phyloP scores from a whole-genome alignment of 2,113 vertebrate species.

The Megaceryle torquata region DNA sequence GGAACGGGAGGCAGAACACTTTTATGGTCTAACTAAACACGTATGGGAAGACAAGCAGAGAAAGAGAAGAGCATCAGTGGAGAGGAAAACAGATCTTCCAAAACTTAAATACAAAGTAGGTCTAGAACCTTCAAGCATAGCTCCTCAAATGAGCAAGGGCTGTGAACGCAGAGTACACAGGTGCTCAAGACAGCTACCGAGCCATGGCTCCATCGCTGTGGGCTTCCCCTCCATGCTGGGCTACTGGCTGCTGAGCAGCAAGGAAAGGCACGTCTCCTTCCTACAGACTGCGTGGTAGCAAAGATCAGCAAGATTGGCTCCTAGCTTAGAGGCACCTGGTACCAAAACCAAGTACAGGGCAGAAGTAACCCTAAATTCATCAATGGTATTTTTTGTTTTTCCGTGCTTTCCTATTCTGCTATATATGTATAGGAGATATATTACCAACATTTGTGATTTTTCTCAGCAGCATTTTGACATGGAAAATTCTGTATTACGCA shows the following conservation, averaged over 20 bases:
- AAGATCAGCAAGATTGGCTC: background rate
- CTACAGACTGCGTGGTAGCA: background rate
- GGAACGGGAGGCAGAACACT: background rate
- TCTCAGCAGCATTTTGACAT: slow-evolving; percentile 26
- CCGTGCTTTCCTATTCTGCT: background rate
- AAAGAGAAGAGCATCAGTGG: background rate
- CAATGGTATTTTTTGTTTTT: background rate
- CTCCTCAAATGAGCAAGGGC: background rate
- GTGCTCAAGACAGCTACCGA: background rate
- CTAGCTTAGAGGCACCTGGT: background rate
- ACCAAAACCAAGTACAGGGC: background rate
- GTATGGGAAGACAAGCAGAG: background rate
- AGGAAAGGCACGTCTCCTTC: background rate
- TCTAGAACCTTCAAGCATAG: background rate
- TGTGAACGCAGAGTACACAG: background rate
- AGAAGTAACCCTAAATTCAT: background rate
- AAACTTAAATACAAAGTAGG: background rate
- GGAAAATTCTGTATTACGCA: slow-evolving; percentile 22
- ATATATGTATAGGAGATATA: background rate
- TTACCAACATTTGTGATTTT: background rate
- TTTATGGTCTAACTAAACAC: background rate
- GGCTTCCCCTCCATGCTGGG: accelerated
- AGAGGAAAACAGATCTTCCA: background rate
- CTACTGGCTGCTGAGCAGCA: background rate
- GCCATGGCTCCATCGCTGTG: background rate